Percentiles rank a stretch among this genome's conserved stretches.
Conservation (phyloP, 1,140 invertebrate genomes). For the Hylaeus volcanicus region DNA sequence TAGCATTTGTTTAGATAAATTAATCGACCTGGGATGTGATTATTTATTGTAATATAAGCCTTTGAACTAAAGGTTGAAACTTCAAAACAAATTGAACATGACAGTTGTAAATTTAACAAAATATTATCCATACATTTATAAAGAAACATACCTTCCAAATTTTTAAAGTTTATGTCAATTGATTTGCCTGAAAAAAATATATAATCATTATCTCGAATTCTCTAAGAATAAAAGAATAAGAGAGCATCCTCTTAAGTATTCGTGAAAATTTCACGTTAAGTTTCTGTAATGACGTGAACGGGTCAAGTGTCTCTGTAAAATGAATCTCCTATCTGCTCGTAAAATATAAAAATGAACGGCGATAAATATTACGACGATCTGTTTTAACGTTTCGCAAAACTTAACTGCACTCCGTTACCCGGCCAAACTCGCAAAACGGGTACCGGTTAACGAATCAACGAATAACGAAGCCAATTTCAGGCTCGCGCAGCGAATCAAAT, state of each 20-base stretch:
- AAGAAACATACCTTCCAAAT: too few species aligned
- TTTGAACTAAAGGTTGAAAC: too few species aligned
- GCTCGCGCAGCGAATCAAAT: background rate
- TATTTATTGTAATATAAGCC: too few species aligned
- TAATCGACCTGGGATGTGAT: too few species aligned
- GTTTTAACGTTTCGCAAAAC: background rate
- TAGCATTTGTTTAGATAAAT: too few species aligned
- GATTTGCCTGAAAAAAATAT: background rate
- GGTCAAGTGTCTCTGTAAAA: background rate
- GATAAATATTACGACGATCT: background rate
- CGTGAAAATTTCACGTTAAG: background rate
- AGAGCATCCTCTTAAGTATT: background rate
- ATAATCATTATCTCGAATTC: background rate
- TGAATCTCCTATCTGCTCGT: background rate
- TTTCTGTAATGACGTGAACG: background rate
- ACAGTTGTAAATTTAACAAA: too few species aligned
- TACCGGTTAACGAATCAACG: slow-evolving; percentile 9
- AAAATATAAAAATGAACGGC: background rate
- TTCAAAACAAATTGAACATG: too few species aligned
- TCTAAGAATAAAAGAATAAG: too few species aligned
- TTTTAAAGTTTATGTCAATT: too few species aligned
- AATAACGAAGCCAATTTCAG: slow-evolving; percentile 37
- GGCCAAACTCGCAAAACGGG: background rate
- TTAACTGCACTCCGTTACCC: background rate
- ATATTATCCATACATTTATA: too few species aligned